Evolutionary conservation across 2,888 invertebrate genomes (phyloP).

Genomic region (Mimumesa dahlbomi): DNA sequence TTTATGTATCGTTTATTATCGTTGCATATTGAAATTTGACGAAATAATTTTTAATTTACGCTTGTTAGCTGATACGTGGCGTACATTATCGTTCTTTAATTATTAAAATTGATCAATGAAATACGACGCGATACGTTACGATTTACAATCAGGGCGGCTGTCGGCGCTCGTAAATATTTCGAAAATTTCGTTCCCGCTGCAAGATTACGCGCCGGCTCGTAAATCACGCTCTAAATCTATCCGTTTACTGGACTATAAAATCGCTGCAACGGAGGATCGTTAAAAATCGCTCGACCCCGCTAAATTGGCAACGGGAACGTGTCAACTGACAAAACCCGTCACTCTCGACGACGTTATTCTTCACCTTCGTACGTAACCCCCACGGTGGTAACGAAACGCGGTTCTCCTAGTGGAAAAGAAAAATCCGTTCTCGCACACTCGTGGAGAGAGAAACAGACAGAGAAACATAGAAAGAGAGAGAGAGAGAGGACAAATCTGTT

Average conservation of each 20-base stretch:
- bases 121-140: constrained; percentile 2
- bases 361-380: constrained; percentile 15
- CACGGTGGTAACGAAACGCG: too few relatives aligned
- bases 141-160: neutral
- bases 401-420: too few relatives aligned
- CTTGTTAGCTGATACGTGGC: neutral
- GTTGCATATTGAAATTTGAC: too few relatives aligned
- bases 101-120: constrained; percentile 19
- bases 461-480: constrained; percentile 17
- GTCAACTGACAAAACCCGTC: neutral
- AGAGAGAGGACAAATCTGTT: neutral
- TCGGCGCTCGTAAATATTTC: constrained; percentile 27
- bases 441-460: constrained; percentile 12
- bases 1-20: too few relatives aligned
- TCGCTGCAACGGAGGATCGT: too few relatives aligned
- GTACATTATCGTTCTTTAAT: neutral
- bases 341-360: neutral
- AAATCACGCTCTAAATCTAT: constrained; percentile 27
- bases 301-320: too few relatives aligned
- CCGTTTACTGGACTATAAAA: constrained; percentile 3
- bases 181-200: neutral
- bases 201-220: neutral
- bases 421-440: neutral
- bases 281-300: too few relatives aligned
- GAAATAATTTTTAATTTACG: too few relatives aligned